Evolutionary conservation across 2,113 vertebrate genomes (phyloP), one percentile per base, ranked within the genome.

Genomic region (Pogonocichla stellata): DNA sequence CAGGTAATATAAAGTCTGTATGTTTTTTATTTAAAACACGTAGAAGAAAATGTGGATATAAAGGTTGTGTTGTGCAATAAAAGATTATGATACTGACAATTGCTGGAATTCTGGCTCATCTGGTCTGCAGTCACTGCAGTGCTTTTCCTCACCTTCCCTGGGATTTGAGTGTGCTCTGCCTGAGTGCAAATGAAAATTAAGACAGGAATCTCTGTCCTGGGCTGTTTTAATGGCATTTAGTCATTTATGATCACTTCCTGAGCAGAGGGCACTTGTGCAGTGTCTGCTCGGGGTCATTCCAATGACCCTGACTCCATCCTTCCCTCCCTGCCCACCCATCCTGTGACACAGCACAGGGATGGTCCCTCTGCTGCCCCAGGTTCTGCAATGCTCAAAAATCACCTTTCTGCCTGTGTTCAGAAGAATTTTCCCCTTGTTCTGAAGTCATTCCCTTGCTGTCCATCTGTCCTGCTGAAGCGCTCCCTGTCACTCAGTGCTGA

Each of bases 21-120:
- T 60, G 42, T 7, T 82, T 96, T 94, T 95, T 79, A 93, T 79
- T 92, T 93, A 57, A 83, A 83, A 65, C 56, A 78, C 34, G 14
- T 69, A 74, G 40, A 74, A 45, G 56, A 89, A 79, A 81, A 84
- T 2, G 50, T 90, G 80, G 56, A 24, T 82, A 75, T 93, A 12
- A 64, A 92, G 14, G 88, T 18, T 78, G 47, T 94, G 80, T 86
- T 57, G 93, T 95, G 94, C 91, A 97, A 97, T 97, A 96, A 96
- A 96, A 72, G 19, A 45, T 8, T 8, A 38, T 31, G 7, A 33
- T 24, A 26, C 23, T 50, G 82, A 60, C 48, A 70, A 40, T 7
- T 16, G 33, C 1, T 77, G 84, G 51, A 33, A 86, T 47, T 65
- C 29, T 47, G 79, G 50, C 43, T 67, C 3, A 19, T 12, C 33